Evolutionary conservation across 2,797 vertebrate species (phyloP).

Genomic region (Nyctibius grandis): DNA sequence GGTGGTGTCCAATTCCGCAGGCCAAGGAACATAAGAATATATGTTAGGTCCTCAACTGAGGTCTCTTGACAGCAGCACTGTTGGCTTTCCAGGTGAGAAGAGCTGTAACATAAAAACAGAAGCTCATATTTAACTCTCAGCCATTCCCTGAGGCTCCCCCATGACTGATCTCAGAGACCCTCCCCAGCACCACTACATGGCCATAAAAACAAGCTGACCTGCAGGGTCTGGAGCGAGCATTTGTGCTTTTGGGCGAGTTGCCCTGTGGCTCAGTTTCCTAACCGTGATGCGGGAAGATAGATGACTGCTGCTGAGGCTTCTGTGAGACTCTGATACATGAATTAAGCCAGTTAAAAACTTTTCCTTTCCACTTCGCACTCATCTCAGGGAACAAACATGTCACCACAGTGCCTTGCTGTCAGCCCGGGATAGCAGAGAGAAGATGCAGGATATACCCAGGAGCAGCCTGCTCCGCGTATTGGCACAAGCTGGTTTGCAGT

Average conservation of each 20-base stretch:
- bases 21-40: not conserved
- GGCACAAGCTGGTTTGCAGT: not conserved
- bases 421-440: not conserved
- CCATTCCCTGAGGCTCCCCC: not conserved
- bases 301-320: not conserved
- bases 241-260: not conserved
- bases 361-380: not conserved
- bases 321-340: not conserved
- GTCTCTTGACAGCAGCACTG: not conserved
- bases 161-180: not conserved
- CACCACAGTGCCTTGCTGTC: not conserved
- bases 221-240: not conserved
- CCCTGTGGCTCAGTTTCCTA: not conserved
- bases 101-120: not conserved
- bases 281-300: fast-evolving
- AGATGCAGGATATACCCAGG: not conserved
- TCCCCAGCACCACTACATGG: not conserved
- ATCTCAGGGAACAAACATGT: not conserved
- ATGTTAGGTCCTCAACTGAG: not conserved
- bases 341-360: not conserved
- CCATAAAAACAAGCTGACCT: fast-evolving
- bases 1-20: not conserved
- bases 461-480: not conserved
- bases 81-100: not conserved
- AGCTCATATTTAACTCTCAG: not conserved